Evolutionary conservation across 2,888 invertebrate genomes (phyloP), one percentile per base, ranked within the genome.

Genomic region (Harpagoxenus sublaevis): DNA sequence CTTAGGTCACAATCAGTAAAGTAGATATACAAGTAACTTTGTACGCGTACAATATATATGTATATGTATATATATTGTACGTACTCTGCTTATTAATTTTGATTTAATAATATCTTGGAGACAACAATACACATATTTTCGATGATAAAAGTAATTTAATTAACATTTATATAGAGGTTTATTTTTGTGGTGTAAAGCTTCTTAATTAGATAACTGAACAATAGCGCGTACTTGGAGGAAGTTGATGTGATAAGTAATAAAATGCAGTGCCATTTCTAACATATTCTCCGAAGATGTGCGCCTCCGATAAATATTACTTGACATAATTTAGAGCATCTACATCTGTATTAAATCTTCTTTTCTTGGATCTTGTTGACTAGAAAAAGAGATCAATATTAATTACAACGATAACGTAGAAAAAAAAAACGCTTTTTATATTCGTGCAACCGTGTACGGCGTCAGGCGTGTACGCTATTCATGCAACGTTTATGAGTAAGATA

Each of bases 151-250:
- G 42, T 48, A 63, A 39, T 39, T 39, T 62, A 12, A 73, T 83
- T 84, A 79, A 75, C n/a, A 51, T 75, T 62, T 84, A 77, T 73
- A 81, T 73, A 81, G 84, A 88, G 87, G 87, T 91, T 90, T 91
- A 90, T 82, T 91, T 91, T 92, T 93, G 92, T 93, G 92, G 93
- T 89, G 86, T 90, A 48, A 89, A 90, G 89, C 90, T 90, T 57
- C 84, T 88, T 86, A 83, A 85, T 84, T 83, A 73, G 68, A 74
- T 63, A 31, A 75, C 31, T 42, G 10, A 28, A 15, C 3, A 45
- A 45, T 1, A 35, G 39, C 39, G 63, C n/a, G 10, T 63, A 10
- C n/a, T 63, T 39, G n/a, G 8, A 48, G 8, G 4, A 66, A 48
- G 28, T 18, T 9, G 42, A 42, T 65, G 39, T 10, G 12, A 63